Base-by-base conservation (phyloP, 2,797 vertebrate genomes). In the Gymnodraco acuticeps region DNA sequence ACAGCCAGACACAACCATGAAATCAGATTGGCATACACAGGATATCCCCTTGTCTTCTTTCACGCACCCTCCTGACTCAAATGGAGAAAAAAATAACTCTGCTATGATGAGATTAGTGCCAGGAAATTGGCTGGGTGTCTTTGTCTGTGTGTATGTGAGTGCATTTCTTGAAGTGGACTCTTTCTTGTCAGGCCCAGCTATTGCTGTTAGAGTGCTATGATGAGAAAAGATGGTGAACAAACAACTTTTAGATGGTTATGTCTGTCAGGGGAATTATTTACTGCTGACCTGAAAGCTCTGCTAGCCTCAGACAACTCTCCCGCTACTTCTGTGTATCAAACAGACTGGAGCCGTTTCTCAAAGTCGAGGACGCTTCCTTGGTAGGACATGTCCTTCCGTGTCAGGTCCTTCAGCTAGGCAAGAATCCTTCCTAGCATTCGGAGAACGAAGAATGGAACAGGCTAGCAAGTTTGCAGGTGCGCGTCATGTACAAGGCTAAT, bases 261-360 rank as follows among this genome's bases (percentile, higher is more conserved):
- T 54, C 65, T 82, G 72, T 52, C 66, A 50, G 75, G 71, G 61
- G 73, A 76, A 77, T 80, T 23, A 83, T 79, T 82, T 68, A 78
- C 76, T 61, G 62, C 70, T 51, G 63, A 68, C 60, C 50, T 71
- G 55, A 50, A 59, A 62, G 50, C 69, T 70, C 23, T 42, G 38
- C 74, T 20, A 9, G 53, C 64, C 31, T 45, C 55, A 59, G 55
- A 73, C 14, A 33, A 46, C 47, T 16, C 31, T n/a, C 23, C 17
- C 45, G 20, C 20, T 1, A 0, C 27, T 33, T 10, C n/a, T 64
- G 20, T n/a, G 54, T 46, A 27, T 55, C 51, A 62, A 50, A 27
- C 27, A 27, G 27, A 27, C 27, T 27, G 27, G 27, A 27, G 27
- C 27, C 27, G 4, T 27, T 27, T 27, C 4, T 27, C 27, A 27